Conservation (phyloP, 2,113 vertebrate genomes). For the Lepidothrix coronata region DNA sequence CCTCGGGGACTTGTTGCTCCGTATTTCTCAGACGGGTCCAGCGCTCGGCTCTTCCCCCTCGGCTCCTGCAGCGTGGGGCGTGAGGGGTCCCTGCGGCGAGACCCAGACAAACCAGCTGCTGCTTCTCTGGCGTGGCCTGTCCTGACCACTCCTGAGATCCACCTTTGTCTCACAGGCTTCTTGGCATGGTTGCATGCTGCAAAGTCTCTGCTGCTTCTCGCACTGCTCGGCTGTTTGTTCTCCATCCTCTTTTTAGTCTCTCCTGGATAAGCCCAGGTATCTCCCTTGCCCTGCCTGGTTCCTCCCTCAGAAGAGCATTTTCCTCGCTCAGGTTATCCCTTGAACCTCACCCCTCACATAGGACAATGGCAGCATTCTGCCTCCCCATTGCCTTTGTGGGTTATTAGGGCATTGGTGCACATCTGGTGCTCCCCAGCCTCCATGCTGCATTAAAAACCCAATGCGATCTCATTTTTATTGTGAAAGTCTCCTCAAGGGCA, state of each 20-base stretch:
- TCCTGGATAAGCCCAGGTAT: not conserved
- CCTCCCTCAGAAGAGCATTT: not conserved
- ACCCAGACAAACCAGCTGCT: not conserved
- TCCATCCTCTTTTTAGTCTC: not conserved
- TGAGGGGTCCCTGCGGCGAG: not conserved
- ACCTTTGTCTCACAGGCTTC: constrained; percentile 14
- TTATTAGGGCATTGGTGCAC: not conserved
- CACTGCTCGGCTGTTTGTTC: not conserved
- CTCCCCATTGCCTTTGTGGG: not conserved
- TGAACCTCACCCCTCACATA: not conserved
- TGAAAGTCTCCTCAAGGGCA: not conserved
- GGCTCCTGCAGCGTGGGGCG: not conserved
- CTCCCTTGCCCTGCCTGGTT: not conserved
- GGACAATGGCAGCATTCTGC: not conserved
- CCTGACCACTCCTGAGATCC: not conserved
- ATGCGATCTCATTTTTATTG: not conserved
- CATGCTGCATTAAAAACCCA: not conserved
- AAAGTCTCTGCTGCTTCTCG: not conserved
- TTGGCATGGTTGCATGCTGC: not conserved
- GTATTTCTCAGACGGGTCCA: not conserved
- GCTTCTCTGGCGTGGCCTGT: not conserved
- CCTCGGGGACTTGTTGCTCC: constrained; percentile 33
- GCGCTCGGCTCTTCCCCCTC: not conserved
- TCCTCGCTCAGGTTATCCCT: not conserved
- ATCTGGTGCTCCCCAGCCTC: not conserved